These are phyloP conservation scores for Amiota communis DNA, from an alignment of 2,888 invertebrate species.

Conservation along the genomic window DNA sequence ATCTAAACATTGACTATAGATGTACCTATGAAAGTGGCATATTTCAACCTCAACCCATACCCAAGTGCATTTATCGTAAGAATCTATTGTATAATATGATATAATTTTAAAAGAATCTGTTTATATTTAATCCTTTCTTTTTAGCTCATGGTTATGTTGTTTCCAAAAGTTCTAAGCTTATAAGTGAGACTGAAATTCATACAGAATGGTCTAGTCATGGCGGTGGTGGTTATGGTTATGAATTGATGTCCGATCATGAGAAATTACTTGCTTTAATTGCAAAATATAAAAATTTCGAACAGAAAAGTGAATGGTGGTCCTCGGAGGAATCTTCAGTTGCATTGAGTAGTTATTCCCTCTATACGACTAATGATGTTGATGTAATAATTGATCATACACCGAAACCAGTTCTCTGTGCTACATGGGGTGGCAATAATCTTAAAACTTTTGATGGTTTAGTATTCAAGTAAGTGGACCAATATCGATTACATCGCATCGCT, in stretches of 20 bases:
- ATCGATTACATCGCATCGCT: no score
- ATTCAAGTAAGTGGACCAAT: conserved; percentile 76
- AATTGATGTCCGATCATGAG: conserved; percentile 57
- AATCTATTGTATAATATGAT: conserved; percentile 28
- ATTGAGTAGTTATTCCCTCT: conserved; percentile 62
- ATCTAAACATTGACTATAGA: conserved; percentile 78
- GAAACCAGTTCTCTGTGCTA: conserved; percentile 81
- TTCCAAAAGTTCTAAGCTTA: conserved; percentile 31
- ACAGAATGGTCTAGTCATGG: conserved; percentile 33
- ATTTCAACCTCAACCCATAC: conserved; percentile 81
- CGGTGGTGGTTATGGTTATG: conserved; percentile 45
- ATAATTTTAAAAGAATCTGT: background rate
- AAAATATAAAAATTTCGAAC: conserved; percentile 59
- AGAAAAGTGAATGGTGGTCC: conserved; percentile 67
- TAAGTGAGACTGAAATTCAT: conserved; percentile 9
- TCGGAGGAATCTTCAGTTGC: conserved; percentile 60
- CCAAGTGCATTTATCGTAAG: conserved; percentile 81
- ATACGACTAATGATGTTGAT: conserved; percentile 61
- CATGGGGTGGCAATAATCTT: conserved; percentile 87
- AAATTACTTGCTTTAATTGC: conserved; percentile 57
- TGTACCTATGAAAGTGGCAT: conserved; percentile 80
- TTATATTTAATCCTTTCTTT: background rate
- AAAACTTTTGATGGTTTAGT: conserved; percentile 90
- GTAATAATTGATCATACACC: conserved; percentile 72
- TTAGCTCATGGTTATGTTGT: conserved; percentile 60